Evolutionary conservation across 1,140 invertebrate genomes (phyloP).

Genomic region (Heliothis subflexa): DNA sequence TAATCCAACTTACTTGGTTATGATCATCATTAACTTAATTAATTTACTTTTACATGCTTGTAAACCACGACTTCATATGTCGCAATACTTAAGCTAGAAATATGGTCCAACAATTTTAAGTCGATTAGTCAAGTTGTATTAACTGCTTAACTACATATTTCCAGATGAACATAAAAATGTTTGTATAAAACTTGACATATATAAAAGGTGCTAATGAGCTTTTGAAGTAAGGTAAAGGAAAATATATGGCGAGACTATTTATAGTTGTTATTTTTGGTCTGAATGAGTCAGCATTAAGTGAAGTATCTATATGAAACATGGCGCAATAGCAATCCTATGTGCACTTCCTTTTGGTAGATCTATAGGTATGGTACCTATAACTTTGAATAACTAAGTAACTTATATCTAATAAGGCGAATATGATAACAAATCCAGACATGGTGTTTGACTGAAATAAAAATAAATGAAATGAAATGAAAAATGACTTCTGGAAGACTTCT

Average conservation of each 20-base stretch:
- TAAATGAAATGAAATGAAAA: too few species aligned
- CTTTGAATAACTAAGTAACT: too few species aligned
- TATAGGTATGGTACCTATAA: too few species aligned
- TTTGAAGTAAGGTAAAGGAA: constrained; percentile 5
- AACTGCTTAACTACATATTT: constrained; percentile 9
- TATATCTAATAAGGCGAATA: too few species aligned
- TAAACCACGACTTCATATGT: not conserved
- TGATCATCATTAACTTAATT: not conserved
- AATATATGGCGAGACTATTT: not conserved
- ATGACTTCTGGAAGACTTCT: too few species aligned
- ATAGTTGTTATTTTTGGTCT: not conserved
- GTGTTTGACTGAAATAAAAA: too few species aligned
- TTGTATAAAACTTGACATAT: constrained; percentile 23
- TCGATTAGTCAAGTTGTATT: constrained; percentile 27
- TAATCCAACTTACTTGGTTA: not conserved
- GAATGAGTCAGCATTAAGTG: not conserved
- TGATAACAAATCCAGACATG: too few species aligned
- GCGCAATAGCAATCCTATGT: not conserved
- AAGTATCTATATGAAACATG: not conserved
- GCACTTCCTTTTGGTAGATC: too few species aligned
- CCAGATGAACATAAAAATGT: constrained; percentile 6
- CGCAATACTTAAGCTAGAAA: constrained; percentile 23
- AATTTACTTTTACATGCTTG: not conserved
- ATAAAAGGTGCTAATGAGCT: constrained; percentile 1
- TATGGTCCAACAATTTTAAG: not conserved